Percentiles rank a stretch among this genome's conserved stretches.
Evolutionary conservation across 2,113 vertebrate genomes (phyloP).

Genomic region (Galemys pyrenaicus): DNA sequence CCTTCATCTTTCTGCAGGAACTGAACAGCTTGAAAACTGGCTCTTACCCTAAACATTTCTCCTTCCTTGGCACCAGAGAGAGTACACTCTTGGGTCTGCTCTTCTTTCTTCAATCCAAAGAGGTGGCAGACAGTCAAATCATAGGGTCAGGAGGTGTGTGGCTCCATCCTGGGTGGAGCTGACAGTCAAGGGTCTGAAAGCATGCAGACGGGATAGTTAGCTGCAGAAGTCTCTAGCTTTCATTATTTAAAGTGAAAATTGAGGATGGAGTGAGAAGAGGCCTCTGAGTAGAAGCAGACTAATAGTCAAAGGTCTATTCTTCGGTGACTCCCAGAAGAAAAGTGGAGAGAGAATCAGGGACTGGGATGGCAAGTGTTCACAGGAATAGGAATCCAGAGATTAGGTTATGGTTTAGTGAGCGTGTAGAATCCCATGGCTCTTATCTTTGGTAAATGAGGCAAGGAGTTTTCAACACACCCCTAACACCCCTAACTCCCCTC

Average conservation of each 20-base stretch:
- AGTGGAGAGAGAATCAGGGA: not conserved
- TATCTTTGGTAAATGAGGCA: not conserved
- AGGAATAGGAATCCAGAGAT: not conserved
- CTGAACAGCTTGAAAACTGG: not conserved
- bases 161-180: not conserved
- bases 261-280: not conserved
- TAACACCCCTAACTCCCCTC: not conserved
- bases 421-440: not conserved
- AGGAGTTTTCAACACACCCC: not conserved
- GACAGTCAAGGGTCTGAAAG: not conserved
- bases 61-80: not conserved
- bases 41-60: not conserved
- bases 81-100: not conserved
- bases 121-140: not conserved
- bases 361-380: not conserved
- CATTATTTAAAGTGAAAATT: not conserved
- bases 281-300: not conserved
- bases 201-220: not conserved
- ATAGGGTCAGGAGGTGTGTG: not conserved
- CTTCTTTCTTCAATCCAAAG: not conserved
- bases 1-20: not conserved
- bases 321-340: not conserved
- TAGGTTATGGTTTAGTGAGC: not conserved
- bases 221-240: not conserved
- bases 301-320: not conserved